Percentiles rank a stretch among this genome's conserved stretches.
phyloP scores from a whole-genome alignment of 2,797 vertebrate genomes.

The Pygocentrus nattereri region DNA sequence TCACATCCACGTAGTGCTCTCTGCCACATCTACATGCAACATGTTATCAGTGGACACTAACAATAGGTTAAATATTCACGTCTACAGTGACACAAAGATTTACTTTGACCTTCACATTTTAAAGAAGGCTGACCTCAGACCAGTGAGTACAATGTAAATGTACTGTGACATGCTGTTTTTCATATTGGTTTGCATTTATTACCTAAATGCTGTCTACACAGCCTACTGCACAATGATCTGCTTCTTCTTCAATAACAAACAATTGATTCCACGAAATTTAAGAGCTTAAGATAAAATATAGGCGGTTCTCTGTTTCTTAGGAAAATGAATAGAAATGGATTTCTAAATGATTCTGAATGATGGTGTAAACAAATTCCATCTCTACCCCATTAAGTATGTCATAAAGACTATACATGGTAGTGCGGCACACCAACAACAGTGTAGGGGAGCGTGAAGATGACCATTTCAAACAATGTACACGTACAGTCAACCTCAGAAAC shows the following conservation, averaged over 20 bases:
- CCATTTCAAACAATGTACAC: no score
- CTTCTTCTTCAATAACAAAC: conserved; percentile 18
- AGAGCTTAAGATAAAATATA: background rate
- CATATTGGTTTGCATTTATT: conserved; percentile 51
- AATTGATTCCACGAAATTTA: conserved; percentile 26
- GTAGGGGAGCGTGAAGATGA: no score
- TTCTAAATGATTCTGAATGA: background rate
- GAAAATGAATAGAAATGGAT: background rate
- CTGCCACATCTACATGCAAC: conserved; percentile 1
- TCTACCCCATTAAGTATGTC: no score
- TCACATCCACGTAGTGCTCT: conserved; percentile 10
- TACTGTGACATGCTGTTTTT: conserved; percentile 40
- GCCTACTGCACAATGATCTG: conserved; percentile 3
- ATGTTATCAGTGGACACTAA: conserved; percentile 23
- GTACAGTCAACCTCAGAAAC: background rate
- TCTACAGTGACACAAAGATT: background rate
- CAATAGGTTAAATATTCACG: background rate
- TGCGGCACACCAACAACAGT: no score
- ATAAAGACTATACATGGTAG: background rate
- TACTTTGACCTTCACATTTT: background rate
- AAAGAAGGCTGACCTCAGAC: background rate
- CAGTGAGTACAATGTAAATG: conserved; percentile 40
- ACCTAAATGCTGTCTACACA: background rate
- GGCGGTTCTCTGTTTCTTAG: background rate
- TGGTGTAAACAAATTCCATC: background rate